Conservation (phyloP, 2,888 invertebrate genomes). For the Troides aeacus region DNA sequence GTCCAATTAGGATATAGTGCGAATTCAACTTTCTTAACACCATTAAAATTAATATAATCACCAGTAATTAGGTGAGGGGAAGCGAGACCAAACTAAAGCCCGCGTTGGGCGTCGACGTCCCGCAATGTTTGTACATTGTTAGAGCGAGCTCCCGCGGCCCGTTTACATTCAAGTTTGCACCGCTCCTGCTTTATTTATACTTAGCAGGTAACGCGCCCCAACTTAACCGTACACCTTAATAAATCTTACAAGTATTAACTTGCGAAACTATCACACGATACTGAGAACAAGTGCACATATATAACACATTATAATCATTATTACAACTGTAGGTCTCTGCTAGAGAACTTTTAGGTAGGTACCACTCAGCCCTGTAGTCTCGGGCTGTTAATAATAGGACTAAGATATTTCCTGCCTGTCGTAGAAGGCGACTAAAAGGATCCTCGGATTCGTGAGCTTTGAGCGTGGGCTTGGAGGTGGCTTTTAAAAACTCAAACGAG, state of each 20-base stretch:
- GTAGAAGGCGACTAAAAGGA: no score
- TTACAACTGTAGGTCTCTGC: no score
- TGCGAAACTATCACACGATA: conserved; percentile 34
- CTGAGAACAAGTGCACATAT: conserved; percentile 1
- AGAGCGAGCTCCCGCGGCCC: conserved; percentile 50
- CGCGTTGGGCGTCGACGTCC: conserved; percentile 46
- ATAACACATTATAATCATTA: no score
- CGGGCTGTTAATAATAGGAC: no score
- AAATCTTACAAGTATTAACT: conserved; percentile 39
- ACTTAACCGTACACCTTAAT: conserved; percentile 41
- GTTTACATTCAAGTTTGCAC: conserved; percentile 62
- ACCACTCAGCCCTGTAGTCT: no score
- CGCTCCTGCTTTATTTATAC: conserved; percentile 54
- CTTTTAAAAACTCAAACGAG: no score
- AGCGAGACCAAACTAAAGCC: conserved; percentile 39
- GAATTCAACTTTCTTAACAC: conserved; percentile 63
- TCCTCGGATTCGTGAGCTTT: no score
- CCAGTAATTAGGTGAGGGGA: conserved; percentile 55
- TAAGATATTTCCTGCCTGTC: no score
- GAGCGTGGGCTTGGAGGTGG: no score
- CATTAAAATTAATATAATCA: conserved; percentile 68
- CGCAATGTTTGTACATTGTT: conserved; percentile 74
- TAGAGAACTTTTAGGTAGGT: no score
- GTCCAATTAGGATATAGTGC: conserved; percentile 68
- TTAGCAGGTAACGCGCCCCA: conserved; percentile 44